Evolutionary conservation across 1,140 invertebrate genomes (phyloP), one percentile per base, ranked within the genome.

Genomic region (Lepidostoma basale): DNA sequence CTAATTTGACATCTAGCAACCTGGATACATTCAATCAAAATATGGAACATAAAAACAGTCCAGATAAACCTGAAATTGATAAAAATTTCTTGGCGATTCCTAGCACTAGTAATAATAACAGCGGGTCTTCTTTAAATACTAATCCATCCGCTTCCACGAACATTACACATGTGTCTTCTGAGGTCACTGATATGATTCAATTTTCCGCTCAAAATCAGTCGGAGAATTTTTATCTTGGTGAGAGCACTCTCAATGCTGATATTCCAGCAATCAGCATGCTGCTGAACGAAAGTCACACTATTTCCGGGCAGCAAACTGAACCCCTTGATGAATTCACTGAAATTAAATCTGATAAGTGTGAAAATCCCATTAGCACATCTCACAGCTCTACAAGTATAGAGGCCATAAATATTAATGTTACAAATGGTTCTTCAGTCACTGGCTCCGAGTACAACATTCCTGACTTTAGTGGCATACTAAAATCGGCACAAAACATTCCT

Each of bases 131-230:
- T 9, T 36, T 28, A 10, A 28, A 16, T 23, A 58, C 28, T 36
- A n/a, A 9, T 30, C 67, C 49, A 28, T 74, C 69, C 20, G 40
- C 52, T 42, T 49, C 58, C 45, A 68, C 58, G n/a, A 70, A 69
- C 26, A 23, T 54, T 30, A 75, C 67, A n/a, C 30, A 62, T 33
- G 22, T 40, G 23, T 22, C 36, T 40, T 56, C 45, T 58, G 39
- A 16, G 23, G 23, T 56, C 22, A 73, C 69, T 47, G 69, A 74
- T 69, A 72, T 75, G 69, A 76, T 76, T 9, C 56, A 74, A 62
- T 76, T 76, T 73, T 74, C 74, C 4, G 30, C 14, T 33, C 14
- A 49, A 23, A n/a, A 12, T 30, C 22, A n/a, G 45, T 14, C n/a
- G 25, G 40, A n/a, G n/a, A n/a, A n/a, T n/a, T n/a, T n/a, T n/a